These are phyloP conservation scores for Onychorhynchus coronatus DNA, from an alignment of 2,113 vertebrate genomes.

Conservation along the genomic window DNA sequence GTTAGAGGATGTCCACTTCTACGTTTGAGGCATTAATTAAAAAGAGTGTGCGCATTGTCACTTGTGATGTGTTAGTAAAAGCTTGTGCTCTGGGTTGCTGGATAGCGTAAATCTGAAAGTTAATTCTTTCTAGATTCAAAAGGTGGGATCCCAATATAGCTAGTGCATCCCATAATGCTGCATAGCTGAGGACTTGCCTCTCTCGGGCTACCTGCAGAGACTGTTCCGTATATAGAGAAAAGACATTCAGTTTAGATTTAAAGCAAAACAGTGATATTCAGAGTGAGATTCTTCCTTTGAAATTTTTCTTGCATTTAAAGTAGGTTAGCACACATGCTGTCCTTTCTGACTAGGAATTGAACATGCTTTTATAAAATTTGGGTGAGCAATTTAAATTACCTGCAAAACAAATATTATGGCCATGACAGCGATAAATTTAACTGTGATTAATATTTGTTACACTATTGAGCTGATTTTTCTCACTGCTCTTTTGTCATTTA, in stretches of 20 bases:
- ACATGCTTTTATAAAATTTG: background rate
- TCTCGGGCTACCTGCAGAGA: background rate
- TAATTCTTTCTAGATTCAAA: background rate
- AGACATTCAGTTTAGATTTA: background rate
- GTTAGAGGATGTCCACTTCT: background rate
- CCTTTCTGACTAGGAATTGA: background rate
- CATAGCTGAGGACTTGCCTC: background rate
- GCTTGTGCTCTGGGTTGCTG: background rate
- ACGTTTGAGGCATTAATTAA: background rate
- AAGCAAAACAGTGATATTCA: background rate
- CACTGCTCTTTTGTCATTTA: background rate
- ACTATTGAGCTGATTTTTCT: background rate
- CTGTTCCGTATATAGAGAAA: background rate
- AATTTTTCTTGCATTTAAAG: background rate
- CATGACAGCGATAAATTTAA: background rate
- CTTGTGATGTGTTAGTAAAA: background rate
- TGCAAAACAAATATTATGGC: background rate
- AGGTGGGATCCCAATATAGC: background rate
- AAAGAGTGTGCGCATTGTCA: background rate
- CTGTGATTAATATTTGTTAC: background rate
- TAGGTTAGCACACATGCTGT: background rate
- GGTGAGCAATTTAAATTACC: background rate
- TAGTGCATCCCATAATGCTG: background rate
- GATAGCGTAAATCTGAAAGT: background rate
- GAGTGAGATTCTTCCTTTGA: background rate